Conservation (phyloP, 1,140 invertebrate genomes). For the Calycopis cecrops region DNA sequence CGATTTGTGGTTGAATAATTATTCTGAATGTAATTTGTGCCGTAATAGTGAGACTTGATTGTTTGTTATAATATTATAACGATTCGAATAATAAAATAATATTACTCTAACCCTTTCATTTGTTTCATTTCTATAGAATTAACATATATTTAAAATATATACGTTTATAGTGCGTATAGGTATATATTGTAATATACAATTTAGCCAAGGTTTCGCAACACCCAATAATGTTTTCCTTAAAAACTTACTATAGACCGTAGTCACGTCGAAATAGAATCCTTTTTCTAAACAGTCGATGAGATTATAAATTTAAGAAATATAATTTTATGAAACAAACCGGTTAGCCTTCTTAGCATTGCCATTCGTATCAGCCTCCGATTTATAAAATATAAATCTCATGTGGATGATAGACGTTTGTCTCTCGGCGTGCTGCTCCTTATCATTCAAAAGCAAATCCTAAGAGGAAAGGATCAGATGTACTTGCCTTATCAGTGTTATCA, state of each 20-base stretch:
- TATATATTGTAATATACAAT: no score
- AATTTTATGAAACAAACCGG: conserved; percentile 1
- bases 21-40: no score
- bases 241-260: background rate
- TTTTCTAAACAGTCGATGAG: background rate
- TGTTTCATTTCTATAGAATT: no score
- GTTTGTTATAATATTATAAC: no score
- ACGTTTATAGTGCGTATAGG: no score
- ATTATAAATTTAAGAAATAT: background rate
- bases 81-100: no score
- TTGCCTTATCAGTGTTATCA: conserved; percentile 33
- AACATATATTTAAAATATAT: no score
- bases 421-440: background rate
- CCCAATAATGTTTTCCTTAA: background rate
- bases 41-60: no score
- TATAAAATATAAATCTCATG: background rate
- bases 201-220: background rate
- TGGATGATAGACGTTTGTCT: background rate
- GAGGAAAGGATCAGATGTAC: conserved; percentile 20
- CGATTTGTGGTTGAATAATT: no score
- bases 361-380: no score
- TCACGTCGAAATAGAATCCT: background rate
- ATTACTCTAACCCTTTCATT: no score
- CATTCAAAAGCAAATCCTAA: conserved; percentile 2
- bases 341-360: background rate